phyloP scores from a whole-genome alignment of 2,888 invertebrate genomes.

The Eutolmus rufibarbis region DNA sequence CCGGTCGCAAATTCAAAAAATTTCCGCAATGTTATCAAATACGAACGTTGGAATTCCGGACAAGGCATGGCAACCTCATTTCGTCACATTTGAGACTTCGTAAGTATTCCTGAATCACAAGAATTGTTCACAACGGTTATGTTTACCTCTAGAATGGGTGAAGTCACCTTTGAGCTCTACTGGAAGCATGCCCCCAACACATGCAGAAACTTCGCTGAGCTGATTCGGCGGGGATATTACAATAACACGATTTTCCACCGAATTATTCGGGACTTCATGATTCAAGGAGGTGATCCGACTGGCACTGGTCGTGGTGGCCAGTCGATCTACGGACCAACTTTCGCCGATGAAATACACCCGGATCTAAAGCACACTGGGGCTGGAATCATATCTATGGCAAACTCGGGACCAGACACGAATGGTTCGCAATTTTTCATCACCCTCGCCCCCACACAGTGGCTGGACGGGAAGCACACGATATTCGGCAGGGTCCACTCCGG shows the following conservation, averaged over 20 bases:
- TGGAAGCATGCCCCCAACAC: constrained; percentile 99
- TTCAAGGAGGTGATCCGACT: constrained; percentile 97
- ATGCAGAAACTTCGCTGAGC: constrained; percentile 96
- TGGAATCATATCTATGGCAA: constrained; percentile 96
- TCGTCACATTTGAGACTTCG: constrained; percentile 84
- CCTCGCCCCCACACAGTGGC: constrained; percentile 94
- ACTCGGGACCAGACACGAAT: constrained; percentile 95
- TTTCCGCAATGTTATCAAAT: neutral
- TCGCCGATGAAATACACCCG: constrained; percentile 93
- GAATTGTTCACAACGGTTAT: neutral
- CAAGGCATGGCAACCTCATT: constrained; percentile 88
- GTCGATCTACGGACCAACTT: constrained; percentile 94
- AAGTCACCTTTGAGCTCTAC: constrained; percentile 89
- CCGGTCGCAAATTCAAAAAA: neutral
- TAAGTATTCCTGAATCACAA: constrained; percentile 63
- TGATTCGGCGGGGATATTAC: constrained; percentile 92
- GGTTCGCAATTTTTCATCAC: constrained; percentile 99
- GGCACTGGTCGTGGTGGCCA: constrained; percentile 95
- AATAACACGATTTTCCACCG: constrained; percentile 96
- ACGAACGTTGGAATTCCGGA: constrained; percentile 76
- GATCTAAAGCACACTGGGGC: constrained; percentile 95
- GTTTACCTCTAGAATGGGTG: constrained; percentile 80
- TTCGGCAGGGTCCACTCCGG: constrained; percentile 90
- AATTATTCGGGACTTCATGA: constrained; percentile 92
- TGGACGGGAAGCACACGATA: constrained; percentile 97